Evolutionary conservation across 2,888 invertebrate genomes (phyloP).

Genomic region (Thymelicus sylvestris): DNA sequence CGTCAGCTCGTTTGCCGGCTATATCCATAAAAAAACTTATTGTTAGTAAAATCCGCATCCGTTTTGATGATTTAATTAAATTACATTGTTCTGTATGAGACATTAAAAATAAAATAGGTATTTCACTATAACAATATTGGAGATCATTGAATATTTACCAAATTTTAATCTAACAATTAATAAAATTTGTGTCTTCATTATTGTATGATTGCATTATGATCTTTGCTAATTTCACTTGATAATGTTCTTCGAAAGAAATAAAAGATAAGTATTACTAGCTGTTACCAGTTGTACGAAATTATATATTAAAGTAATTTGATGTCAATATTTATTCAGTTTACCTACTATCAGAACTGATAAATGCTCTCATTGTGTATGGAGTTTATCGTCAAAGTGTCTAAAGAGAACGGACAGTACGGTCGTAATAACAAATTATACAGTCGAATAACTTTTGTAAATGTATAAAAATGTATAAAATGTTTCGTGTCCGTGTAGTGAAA

Average conservation of each 20-base stretch:
- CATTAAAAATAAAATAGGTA: too few species aligned
- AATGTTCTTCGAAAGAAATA: neutral
- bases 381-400: constrained; percentile 41
- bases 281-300: constrained; percentile 39
- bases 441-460: neutral
- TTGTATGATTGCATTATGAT: too few species aligned
- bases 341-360: constrained; percentile 49
- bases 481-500: constrained; percentile 54
- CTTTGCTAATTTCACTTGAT: neutral
- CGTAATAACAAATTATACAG: constrained; percentile 18
- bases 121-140: too few species aligned
- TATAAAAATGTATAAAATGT: constrained; percentile 52
- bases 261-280: neutral
- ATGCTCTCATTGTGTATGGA: constrained; percentile 48
- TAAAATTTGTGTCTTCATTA: too few species aligned
- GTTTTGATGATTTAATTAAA: too few species aligned
- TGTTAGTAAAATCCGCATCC: too few species aligned
- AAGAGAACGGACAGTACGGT: constrained; percentile 28
- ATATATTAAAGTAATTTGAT: constrained; percentile 44
- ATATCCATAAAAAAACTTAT: too few species aligned
- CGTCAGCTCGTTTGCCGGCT: too few species aligned
- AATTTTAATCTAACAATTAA: too few species aligned
- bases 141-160: too few species aligned
- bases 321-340: constrained; percentile 45
- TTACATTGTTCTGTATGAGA: too few species aligned